Conservation (phyloP, 1,140 invertebrate genomes). For the Halictus rubicundus region DNA sequence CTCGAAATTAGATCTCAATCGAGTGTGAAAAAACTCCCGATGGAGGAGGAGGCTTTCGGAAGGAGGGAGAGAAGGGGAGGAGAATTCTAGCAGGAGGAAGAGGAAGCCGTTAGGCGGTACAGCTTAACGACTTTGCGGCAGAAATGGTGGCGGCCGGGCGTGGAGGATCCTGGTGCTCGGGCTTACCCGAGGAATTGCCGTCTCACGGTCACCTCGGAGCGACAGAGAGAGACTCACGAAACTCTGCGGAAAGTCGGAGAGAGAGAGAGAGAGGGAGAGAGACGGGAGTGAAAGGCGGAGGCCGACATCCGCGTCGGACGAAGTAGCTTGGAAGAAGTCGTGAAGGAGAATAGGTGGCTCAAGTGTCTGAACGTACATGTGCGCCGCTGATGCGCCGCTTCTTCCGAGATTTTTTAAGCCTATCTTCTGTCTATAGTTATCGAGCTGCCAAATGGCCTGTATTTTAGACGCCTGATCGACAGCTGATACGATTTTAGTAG, state of each 20-base stretch:
- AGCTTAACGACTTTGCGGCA: constrained; percentile 14
- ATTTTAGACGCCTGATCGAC: too few species aligned
- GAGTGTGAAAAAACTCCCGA: constrained; percentile 25
- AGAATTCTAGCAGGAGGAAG: too few species aligned
- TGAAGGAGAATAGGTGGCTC: constrained; percentile 11
- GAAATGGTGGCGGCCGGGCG: background rate
- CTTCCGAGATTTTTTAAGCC: too few species aligned
- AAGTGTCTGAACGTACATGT: background rate
- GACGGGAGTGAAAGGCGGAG: background rate
- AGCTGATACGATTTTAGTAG: too few species aligned
- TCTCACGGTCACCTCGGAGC: background rate
- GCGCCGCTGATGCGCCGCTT: too few species aligned
- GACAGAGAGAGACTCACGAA: background rate
- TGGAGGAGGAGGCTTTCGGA: too few species aligned
- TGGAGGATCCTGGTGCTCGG: background rate
- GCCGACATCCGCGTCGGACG: background rate
- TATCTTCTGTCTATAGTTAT: too few species aligned
- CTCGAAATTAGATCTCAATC: constrained; percentile 41
- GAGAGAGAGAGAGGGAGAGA: background rate
- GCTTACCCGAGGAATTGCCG: background rate
- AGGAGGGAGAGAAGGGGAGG: too few species aligned
- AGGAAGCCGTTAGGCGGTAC: background rate
- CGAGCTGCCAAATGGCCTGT: too few species aligned
- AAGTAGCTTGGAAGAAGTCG: background rate
- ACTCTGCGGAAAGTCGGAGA: background rate